These are phyloP conservation scores for Eutrigla gurnardus DNA, from an alignment of 2,797 vertebrate genomes.

Conservation along the genomic window DNA sequence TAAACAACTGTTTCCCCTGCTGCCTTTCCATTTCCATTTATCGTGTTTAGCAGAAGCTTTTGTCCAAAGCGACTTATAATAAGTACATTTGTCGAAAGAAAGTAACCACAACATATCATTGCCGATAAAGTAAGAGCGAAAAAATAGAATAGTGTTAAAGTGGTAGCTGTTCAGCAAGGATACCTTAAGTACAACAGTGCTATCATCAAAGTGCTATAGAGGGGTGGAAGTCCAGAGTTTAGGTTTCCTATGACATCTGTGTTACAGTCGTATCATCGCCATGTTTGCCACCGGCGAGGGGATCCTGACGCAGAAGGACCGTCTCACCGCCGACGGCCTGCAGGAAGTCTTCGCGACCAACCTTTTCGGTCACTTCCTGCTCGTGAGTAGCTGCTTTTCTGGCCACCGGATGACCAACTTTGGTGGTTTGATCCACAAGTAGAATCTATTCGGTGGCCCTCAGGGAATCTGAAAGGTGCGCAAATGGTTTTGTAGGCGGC, in stretches of 20 bases:
- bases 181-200: too few relatives aligned
- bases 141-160: too few relatives aligned
- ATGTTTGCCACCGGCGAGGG: constrained; percentile 93
- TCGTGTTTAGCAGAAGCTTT: too few relatives aligned
- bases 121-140: too few relatives aligned
- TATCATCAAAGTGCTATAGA: too few relatives aligned
- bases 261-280: constrained; percentile 83
- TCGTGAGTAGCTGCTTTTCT: constrained; percentile 81
- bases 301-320: constrained; percentile 89
- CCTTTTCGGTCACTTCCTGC: constrained; percentile 94
- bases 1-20: background rate
- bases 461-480: too few relatives aligned
- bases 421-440: background rate
- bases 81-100: too few relatives aligned
- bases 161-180: too few relatives aligned
- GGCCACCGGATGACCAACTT: background rate
- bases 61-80: too few relatives aligned
- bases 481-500: too few relatives aligned
- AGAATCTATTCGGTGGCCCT: background rate
- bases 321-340: constrained; percentile 87
- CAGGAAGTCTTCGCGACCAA: constrained; percentile 94
- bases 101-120: too few relatives aligned
- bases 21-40: background rate
- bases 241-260: constrained; percentile 1
- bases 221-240: background rate